phyloP scores from a whole-genome alignment of 2,888 invertebrate genomes.

The Drosophila lacicola region DNA sequence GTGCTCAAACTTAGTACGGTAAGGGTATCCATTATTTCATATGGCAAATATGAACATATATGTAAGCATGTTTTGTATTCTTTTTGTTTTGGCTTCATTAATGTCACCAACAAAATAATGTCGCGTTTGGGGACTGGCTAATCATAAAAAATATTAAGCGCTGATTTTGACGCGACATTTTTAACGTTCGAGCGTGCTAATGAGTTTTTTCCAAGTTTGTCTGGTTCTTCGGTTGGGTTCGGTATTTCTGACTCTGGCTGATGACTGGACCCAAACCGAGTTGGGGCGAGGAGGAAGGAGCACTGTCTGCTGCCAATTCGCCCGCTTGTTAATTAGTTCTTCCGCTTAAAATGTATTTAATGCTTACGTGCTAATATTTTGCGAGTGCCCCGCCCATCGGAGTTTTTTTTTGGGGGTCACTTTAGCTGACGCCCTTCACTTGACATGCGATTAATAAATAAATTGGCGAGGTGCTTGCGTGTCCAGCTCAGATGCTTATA shows the following conservation, averaged over 20 bases:
- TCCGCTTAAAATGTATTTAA: slow-evolving; percentile 75
- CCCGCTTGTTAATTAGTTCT: slow-evolving; percentile 75
- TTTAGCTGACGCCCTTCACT: slow-evolving; percentile 35
- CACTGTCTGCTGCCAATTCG: slow-evolving; percentile 45
- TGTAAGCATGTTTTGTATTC: slow-evolving; percentile 8
- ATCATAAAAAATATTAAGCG: slow-evolving; percentile 78
- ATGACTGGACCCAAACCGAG: slow-evolving; percentile 14
- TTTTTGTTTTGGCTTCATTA: slow-evolving; percentile 61
- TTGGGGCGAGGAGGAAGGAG: not conserved
- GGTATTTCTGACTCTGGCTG: slow-evolving; percentile 1
- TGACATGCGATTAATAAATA: slow-evolving; percentile 82
- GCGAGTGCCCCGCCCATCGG: slow-evolving; percentile 26
- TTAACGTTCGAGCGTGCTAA: slow-evolving; percentile 80
- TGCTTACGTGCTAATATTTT: slow-evolving; percentile 71
- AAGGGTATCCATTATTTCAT: slow-evolving; percentile 14
- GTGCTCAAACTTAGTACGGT: not conserved
- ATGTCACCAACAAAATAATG: slow-evolving; percentile 56
- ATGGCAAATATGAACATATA: no score
- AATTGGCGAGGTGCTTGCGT: slow-evolving; percentile 67
- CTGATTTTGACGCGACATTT: slow-evolving; percentile 80
- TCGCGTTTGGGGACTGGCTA: slow-evolving; percentile 46
- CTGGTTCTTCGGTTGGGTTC: slow-evolving; percentile 22
- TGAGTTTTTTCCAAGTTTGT: slow-evolving; percentile 68
- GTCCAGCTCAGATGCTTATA: slow-evolving; percentile 34
- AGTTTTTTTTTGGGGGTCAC: slow-evolving; percentile 9